Evolutionary conservation across 2,113 vertebrate genomes (phyloP), one percentile per base, ranked within the genome.

Genomic region (Taxidea taxus): DNA sequence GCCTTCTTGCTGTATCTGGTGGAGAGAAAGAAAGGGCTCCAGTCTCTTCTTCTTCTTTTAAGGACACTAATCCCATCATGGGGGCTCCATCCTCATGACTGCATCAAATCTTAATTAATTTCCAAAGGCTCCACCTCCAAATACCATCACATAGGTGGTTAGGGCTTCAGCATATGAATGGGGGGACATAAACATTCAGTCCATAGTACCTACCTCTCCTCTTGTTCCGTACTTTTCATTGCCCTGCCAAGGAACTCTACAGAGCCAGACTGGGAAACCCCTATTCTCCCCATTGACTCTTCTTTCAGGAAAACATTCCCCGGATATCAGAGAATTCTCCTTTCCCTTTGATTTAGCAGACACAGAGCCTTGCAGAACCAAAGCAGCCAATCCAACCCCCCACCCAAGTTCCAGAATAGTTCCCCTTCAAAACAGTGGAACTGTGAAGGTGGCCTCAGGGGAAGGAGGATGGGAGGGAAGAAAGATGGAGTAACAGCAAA

Each of bases 401-500:
- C 11, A 56, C 70, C 16, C 21, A 54, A 20, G 4, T 12, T 85
- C 58, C 25, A 90, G 64, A 51, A 60, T 3, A 58, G 15, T 25
- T 51, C 21, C 34, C 44, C 5, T 68, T 49, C 44, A 70, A 85
- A 18, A 16, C 87, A 60, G 15, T 47, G 25, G 54, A 96, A 91
- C 89, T 89, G 47, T 83, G 25, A 72, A 95, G 86, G 54, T 87
- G 58, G 62, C 20, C 21, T 8, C 34, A 39, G 12, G 25, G 77
- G 13, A 21, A 4, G 11, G 31, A 34, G 29, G 3, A 34, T 2
- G 13, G 27, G n/a, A 74, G 6, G 18, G 29, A 37, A 54, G 25
- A 95, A 68, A 49, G 11, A 13, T 34, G 21, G 27, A 97, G 89
- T 56, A 77, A 47, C 13, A 91, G 58, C 10, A 87, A 18, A 51